A percentile compares a stretch with the other conserved stretches of the same genome.
Evolutionary conservation across 2,797 vertebrate species (phyloP).

Genomic region (Ciconia nigra): DNA sequence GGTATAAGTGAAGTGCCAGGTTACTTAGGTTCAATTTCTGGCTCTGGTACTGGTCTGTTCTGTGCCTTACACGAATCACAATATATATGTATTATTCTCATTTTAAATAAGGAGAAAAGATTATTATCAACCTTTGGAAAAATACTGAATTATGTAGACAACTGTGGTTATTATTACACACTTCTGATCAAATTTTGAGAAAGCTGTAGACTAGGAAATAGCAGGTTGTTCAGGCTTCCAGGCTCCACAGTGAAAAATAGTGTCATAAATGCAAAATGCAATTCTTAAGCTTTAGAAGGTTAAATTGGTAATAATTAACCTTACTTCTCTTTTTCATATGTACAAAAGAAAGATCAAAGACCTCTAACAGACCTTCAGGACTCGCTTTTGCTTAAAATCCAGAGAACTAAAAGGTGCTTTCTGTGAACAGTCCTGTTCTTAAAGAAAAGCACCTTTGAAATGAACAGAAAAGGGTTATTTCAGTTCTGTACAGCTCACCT

Average conservation of each 20-base stretch:
- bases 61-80: neutral
- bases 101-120: neutral
- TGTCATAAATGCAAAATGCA: neutral
- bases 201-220: neutral
- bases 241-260: neutral
- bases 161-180: neutral
- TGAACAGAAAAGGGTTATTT: neutral
- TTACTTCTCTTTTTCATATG: neutral
- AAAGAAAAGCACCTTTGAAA: neutral
- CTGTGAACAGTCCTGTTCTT: neutral
- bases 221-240: neutral
- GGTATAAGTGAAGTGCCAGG: neutral
- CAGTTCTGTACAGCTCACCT: neutral
- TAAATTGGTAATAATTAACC: slow-evolving; percentile 3
- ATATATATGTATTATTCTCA: fast-evolving
- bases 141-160: neutral
- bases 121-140: neutral
- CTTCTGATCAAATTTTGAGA: neutral
- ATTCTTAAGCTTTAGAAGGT: neutral
- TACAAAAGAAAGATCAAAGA: slow-evolving; percentile 35
- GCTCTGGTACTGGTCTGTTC: neutral
- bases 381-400: slow-evolving; percentile 19
- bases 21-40: neutral
- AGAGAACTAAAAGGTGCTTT: neutral
- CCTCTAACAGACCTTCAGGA: neutral